Conservation (phyloP, 2,113 vertebrate species). For the Pheucticus melanocephalus region DNA sequence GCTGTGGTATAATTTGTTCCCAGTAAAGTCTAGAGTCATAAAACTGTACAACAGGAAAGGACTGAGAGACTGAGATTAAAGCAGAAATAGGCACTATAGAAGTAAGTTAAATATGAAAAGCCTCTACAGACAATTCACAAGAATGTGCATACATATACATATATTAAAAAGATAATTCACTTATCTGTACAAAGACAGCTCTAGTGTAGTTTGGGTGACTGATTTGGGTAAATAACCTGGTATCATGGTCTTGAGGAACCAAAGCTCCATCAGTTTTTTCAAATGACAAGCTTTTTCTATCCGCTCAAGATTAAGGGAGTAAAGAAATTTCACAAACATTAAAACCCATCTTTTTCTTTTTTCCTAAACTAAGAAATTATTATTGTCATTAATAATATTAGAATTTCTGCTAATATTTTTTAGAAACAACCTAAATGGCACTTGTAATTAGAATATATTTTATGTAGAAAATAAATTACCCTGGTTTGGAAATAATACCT, state of each 20-base stretch:
- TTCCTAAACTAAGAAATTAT: background rate
- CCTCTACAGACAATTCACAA: background rate
- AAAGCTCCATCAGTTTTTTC: background rate
- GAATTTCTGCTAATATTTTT: background rate
- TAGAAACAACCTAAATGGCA: background rate
- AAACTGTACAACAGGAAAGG: background rate
- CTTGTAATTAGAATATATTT: background rate
- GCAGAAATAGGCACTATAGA: background rate
- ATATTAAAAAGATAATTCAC: background rate
- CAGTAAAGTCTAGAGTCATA: background rate
- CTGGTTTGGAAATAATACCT: background rate
- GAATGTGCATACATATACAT: background rate
- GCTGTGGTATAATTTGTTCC: background rate
- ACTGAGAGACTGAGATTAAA: background rate
- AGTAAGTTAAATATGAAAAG: background rate
- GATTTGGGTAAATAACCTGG: background rate
- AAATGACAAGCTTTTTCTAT: background rate
- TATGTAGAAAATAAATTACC: background rate
- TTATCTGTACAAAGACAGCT: background rate
- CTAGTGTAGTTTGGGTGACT: background rate
- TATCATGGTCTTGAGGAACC: background rate
- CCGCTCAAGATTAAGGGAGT: background rate
- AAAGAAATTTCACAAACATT: background rate
- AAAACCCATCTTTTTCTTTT: background rate
- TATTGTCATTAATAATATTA: background rate